These are phyloP conservation scores for Sanderia malayensis DNA, from an alignment of 30 jellyfish, hydroid and myxozoan genomes.

Conservation along the genomic window DNA sequence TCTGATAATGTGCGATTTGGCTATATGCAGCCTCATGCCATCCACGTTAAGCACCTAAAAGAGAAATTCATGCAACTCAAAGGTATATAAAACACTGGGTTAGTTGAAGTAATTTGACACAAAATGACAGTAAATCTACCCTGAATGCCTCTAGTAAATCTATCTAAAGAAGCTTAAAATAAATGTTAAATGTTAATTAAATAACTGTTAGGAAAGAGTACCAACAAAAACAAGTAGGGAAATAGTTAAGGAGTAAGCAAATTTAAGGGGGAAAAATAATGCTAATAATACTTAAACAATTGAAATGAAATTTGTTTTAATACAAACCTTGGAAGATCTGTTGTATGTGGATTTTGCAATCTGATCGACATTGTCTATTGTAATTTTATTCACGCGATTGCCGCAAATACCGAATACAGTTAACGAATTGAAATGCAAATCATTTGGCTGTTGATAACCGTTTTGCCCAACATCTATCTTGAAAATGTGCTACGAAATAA, in stretches of 20 bases:
- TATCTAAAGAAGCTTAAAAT: background rate
- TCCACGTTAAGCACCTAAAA: slow-evolving; percentile 17
- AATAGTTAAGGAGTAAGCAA: background rate
- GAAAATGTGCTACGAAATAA: slow-evolving; percentile 9
- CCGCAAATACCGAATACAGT: slow-evolving; percentile 57
- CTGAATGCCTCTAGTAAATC: background rate
- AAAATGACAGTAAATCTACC: no score
- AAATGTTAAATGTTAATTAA: background rate
- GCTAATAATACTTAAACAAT: background rate
- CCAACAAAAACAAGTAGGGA: background rate
- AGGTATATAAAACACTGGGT: background rate
- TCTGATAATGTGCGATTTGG: slow-evolving; percentile 30
- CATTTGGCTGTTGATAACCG: slow-evolving; percentile 31
- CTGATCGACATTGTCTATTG: slow-evolving; percentile 8
- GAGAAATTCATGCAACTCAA: background rate
- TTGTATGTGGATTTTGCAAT: slow-evolving; percentile 21
- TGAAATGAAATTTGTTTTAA: background rate
- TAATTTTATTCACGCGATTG: slow-evolving; percentile 1
- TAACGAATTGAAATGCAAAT: slow-evolving; percentile 17
- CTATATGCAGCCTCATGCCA: slow-evolving; percentile 28
- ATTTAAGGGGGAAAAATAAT: no score
- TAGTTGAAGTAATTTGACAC: background rate
- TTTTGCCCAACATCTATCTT: slow-evolving; percentile 7
- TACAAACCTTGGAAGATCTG: slow-evolving; percentile 11
- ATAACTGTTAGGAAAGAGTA: background rate